phyloP scores from a whole-genome alignment of 1,140 invertebrate genomes.

The Apis dorsata region DNA sequence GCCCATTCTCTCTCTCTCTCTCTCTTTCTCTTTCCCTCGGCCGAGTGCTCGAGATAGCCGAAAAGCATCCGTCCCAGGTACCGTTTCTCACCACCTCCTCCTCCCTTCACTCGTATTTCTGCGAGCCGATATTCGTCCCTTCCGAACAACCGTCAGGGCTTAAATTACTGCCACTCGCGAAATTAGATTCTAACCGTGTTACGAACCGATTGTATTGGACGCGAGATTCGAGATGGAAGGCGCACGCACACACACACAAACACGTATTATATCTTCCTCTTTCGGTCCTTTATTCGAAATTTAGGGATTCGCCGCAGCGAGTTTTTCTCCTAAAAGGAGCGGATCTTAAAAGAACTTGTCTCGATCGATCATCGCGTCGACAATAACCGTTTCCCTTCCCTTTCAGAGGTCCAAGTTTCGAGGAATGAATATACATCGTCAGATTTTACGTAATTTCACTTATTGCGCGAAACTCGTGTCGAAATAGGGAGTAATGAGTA shows the following conservation, averaged over 20 bases:
- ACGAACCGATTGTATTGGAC: not conserved
- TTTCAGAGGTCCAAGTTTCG: too few species aligned
- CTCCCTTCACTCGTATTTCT: conserved; percentile 42
- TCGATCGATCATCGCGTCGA: not conserved
- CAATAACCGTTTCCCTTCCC: too few species aligned
- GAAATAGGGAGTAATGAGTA: not conserved
- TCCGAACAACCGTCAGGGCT: not conserved
- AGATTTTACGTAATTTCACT: not conserved
- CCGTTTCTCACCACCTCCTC: conserved; percentile 11
- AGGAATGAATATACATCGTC: not conserved
- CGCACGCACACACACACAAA: too few species aligned
- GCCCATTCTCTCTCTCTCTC: conserved; percentile 29
- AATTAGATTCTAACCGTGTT: conserved; percentile 38
- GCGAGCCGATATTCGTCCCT: conserved; percentile 49
- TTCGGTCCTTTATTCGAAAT: not conserved
- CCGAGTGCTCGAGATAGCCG: conserved; percentile 55
- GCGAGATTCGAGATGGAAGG: too few species aligned
- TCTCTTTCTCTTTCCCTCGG: not conserved
- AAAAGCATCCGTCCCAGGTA: conserved; percentile 38
- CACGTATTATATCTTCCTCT: too few species aligned
- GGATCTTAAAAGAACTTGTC: not conserved
- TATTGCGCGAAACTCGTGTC: conserved; percentile 20
- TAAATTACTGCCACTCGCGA: conserved; percentile 37
- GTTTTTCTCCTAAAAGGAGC: too few species aligned
- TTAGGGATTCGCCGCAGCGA: not conserved